Conservation (phyloP, 1,140 invertebrate species). For the Caenorhabditis brenneri region DNA sequence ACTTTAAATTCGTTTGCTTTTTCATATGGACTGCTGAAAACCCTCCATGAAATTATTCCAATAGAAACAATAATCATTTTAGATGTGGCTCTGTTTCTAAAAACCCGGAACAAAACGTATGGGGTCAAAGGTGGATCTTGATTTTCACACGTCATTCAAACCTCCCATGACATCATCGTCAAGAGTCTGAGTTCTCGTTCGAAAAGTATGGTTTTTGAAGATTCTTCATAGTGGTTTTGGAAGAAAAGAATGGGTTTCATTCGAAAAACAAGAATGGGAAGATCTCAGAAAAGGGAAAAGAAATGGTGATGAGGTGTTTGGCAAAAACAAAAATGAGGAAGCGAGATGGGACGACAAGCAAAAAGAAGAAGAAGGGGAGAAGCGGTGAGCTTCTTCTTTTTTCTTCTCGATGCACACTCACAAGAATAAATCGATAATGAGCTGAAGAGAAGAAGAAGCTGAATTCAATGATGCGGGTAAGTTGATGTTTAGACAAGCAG, state of each 20-base stretch:
- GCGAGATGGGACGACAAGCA: neutral
- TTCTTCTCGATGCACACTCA: neutral
- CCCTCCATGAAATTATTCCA: too few species aligned
- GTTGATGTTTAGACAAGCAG: slow-evolving; percentile 3
- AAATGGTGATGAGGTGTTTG: slow-evolving; percentile 31
- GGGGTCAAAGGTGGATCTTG: too few species aligned
- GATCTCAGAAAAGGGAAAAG: neutral
- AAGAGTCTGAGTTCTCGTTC: too few species aligned
- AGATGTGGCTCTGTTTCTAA: too few species aligned
- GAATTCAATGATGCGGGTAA: slow-evolving; percentile 40
- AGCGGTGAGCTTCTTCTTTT: neutral
- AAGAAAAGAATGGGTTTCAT: neutral
- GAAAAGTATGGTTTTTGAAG: too few species aligned
- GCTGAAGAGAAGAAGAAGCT: slow-evolving; percentile 23
- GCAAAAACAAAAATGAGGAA: slow-evolving; percentile 34
- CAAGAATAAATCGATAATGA: slow-evolving; percentile 36
- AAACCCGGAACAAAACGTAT: too few species aligned
- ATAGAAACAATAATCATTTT: too few species aligned
- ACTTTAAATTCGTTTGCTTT: too few species aligned
- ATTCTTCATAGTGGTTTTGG: too few species aligned
- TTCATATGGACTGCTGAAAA: too few species aligned
- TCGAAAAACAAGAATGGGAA: neutral
- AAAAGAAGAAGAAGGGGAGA: neutral
- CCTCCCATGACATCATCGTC: too few species aligned
- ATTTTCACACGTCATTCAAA: too few species aligned